Conservation (phyloP, 1,140 invertebrate species). For the Musca vetustissima region DNA sequence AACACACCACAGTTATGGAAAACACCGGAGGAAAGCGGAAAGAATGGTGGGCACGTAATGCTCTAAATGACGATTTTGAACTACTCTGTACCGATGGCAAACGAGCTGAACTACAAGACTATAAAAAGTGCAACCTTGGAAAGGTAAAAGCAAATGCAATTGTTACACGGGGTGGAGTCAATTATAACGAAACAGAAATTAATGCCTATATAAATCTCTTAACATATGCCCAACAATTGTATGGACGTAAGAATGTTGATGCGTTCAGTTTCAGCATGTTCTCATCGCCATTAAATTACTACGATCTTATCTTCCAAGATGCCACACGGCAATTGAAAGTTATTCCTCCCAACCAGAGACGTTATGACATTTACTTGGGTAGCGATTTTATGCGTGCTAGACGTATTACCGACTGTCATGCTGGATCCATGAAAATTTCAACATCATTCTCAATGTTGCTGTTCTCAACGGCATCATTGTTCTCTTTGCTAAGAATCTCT, state of each 20-base stretch:
- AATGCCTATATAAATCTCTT: slow-evolving; percentile 85
- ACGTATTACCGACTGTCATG: slow-evolving; percentile 75
- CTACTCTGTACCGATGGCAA: slow-evolving; percentile 91
- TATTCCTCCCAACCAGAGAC: slow-evolving; percentile 64
- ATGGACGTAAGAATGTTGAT: slow-evolving; percentile 80
- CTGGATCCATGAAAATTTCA: slow-evolving; percentile 55
- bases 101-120: slow-evolving; percentile 75
- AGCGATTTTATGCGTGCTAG: slow-evolving; percentile 75
- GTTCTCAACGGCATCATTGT: neutral
- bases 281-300: slow-evolving; percentile 74
- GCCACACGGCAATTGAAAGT: slow-evolving; percentile 81
- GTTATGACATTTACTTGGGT: slow-evolving; percentile 68
- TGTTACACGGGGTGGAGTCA: slow-evolving; percentile 76
- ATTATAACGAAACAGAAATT: slow-evolving; percentile 77
- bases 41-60: slow-evolving; percentile 92
- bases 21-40: slow-evolving; percentile 87
- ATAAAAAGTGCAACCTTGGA: slow-evolving; percentile 84
- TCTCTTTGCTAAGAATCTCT: slow-evolving; percentile 2
- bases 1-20: slow-evolving; percentile 87
- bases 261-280: slow-evolving; percentile 93
- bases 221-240: slow-evolving; percentile 87
- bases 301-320: slow-evolving; percentile 91
- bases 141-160: slow-evolving; percentile 89
- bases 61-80: slow-evolving; percentile 89
- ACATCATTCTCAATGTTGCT: slow-evolving; percentile 11